phyloP scores from a whole-genome alignment of 1,140 invertebrate species.

The Pararge aegeria region DNA sequence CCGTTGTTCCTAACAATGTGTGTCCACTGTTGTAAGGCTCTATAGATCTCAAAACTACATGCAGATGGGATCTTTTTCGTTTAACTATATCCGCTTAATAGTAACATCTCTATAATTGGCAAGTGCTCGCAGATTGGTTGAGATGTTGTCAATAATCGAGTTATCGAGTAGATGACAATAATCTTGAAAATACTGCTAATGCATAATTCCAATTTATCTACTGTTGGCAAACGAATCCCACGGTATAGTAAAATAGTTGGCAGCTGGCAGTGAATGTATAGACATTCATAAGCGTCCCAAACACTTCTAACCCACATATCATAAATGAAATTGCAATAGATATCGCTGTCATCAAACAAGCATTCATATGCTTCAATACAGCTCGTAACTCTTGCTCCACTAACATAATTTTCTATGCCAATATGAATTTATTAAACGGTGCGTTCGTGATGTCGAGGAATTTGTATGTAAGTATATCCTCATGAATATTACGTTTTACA shows the following conservation, averaged over 20 bases:
- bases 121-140: too few relatives aligned
- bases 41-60: too few relatives aligned
- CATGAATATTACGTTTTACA: not conserved
- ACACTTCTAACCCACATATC: too few relatives aligned
- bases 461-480: not conserved
- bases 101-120: too few relatives aligned
- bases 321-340: not conserved
- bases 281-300: not conserved
- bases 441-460: not conserved
- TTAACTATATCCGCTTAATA: too few relatives aligned
- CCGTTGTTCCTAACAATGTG: too few relatives aligned
- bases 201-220: not conserved
- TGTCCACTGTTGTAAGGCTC: too few relatives aligned
- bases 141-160: too few relatives aligned
- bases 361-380: not conserved
- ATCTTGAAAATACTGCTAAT: not conserved
- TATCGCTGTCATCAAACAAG: not conserved
- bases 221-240: not conserved
- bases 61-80: too few relatives aligned
- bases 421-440: not conserved
- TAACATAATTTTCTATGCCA: not conserved
- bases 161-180: too few relatives aligned
- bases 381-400: not conserved
- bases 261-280: constrained; percentile 30
- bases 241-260: constrained; percentile 48